Base-by-base conservation (phyloP, 2,797 vertebrate species). In the Kryptolebias ocellatus region DNA sequence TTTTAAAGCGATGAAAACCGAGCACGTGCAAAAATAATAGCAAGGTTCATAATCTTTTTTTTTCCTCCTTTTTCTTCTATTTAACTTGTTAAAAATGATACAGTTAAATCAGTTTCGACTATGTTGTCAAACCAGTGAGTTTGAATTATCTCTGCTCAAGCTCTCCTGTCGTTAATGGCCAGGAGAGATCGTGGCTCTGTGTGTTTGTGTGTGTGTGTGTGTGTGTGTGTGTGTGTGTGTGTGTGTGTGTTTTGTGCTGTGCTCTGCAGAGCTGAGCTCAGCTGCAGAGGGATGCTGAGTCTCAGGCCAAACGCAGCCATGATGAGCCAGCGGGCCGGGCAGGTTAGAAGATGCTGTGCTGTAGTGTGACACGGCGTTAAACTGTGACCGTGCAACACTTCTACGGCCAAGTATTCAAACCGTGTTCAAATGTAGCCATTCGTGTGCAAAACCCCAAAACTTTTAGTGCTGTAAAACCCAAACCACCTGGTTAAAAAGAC, bases 191-290 rank as follows among this genome's bases (percentile, higher is more conserved):
- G 11, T 51, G 57, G 47, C 42, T 64, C 52, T 53, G 53, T 51
- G 52, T 6, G 45, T 45, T 1, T 45, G 55, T 68, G 63, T 63
- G 63, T 54, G 70, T 62, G 52, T 6, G 45, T 45, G 10, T 45
- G 55, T 68, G 63, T 63, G 63, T 54, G 70, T 62, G 52, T 6
- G 45, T 45, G 10, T 53, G 53, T 51, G 52, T 6, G 45, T 45
- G 10, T 45, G 55, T 68, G 63, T 63, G 63, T 54, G 70, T 62
- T 68, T 65, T 63, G 63, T 54, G 70, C 59, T 72, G 59, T 44
- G 63, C 75, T 67, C 64, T 57, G 39, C 76, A 73, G 63, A 72
- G 83, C 83, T 86, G 79, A 88, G 81, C 76, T 89, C 79, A 88
- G 88, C 83, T 87, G 83, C 79, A 78, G 67, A 80, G 73, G 67